phyloP scores from a whole-genome alignment of 2,888 invertebrate species.

The Tenthredo mesomela region DNA sequence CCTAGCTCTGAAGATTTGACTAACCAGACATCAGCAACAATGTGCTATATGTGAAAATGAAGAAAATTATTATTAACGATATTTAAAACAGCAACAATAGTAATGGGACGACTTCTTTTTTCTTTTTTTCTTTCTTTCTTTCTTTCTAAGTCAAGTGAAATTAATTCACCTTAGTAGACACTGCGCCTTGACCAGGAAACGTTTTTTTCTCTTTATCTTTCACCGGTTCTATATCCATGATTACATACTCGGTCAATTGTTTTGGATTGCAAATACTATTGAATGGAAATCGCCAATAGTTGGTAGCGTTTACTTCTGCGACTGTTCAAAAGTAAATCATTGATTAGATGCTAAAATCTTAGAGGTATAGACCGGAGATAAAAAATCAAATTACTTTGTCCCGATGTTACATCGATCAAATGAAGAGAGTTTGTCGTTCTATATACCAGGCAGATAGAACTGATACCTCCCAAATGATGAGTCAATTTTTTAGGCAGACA shows the following conservation, averaged over 20 bases:
- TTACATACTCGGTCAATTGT: constrained; percentile 93
- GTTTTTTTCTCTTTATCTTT: constrained; percentile 86
- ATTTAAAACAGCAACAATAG: background rate
- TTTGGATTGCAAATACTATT: constrained; percentile 93
- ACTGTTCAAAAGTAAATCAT: constrained; percentile 79
- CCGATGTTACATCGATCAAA: constrained; percentile 94
- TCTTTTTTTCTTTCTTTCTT: no score
- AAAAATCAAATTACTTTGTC: constrained; percentile 84
- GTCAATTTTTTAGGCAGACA: constrained; percentile 93
- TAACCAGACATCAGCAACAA: constrained; percentile 96
- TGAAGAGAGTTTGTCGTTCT: constrained; percentile 95
- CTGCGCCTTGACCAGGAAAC: constrained; percentile 93
- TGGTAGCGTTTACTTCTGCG: constrained; percentile 89
- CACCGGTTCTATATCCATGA: constrained; percentile 95
- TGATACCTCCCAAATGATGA: constrained; percentile 92
- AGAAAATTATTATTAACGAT: constrained; percentile 27
- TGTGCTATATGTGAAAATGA: constrained; percentile 81
- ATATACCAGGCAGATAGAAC: constrained; percentile 92
- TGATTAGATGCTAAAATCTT: background rate
- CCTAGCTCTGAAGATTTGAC: constrained; percentile 93
- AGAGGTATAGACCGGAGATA: no score
- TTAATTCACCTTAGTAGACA: constrained; percentile 85
- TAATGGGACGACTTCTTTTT: no score
- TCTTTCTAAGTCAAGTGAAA: background rate
- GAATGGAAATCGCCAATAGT: constrained; percentile 94